These are phyloP conservation scores for Poliocrania exsul DNA, from an alignment of 2,797 vertebrate species.

Conservation along the genomic window DNA sequence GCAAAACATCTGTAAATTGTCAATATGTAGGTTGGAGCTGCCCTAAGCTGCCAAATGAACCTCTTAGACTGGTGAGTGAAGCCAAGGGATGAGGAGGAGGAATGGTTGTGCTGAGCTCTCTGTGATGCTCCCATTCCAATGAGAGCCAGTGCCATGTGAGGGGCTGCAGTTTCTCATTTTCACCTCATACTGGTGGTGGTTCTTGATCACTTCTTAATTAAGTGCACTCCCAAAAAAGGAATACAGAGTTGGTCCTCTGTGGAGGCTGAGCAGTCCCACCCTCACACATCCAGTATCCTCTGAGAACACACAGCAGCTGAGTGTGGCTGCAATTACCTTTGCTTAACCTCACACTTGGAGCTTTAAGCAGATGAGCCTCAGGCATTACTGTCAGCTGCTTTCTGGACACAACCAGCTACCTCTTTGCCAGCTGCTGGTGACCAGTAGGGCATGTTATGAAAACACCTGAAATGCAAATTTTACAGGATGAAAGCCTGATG, in stretches of 20 bases:
- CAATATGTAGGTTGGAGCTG: constrained; percentile 32
- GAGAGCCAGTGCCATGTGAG: neutral
- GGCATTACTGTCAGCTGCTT: neutral
- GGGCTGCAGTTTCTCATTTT: neutral
- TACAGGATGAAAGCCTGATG: neutral
- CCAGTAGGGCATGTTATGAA: neutral
- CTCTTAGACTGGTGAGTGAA: neutral
- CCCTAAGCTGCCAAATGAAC: constrained; percentile 41
- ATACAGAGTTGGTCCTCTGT: rapidly evolving
- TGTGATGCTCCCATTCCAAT: rapidly evolving
- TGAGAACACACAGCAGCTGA: neutral
- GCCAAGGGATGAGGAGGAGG: neutral
- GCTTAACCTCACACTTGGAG: neutral
- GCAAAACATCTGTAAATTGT: constrained; percentile 74
- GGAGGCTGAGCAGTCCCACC: neutral
- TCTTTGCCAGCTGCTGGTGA: neutral
- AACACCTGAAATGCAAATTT: neutral
- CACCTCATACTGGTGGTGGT: neutral
- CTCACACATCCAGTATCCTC: rapidly evolving
- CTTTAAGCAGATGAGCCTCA: neutral
- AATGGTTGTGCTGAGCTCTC: neutral
- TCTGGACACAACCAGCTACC: neutral
- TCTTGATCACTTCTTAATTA: neutral
- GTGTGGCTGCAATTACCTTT: neutral
- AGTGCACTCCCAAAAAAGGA: rapidly evolving